Evolutionary conservation across 2,113 vertebrate species (phyloP), one percentile per base, ranked within the genome.

Genomic region (Pollimyrus isidori): DNA sequence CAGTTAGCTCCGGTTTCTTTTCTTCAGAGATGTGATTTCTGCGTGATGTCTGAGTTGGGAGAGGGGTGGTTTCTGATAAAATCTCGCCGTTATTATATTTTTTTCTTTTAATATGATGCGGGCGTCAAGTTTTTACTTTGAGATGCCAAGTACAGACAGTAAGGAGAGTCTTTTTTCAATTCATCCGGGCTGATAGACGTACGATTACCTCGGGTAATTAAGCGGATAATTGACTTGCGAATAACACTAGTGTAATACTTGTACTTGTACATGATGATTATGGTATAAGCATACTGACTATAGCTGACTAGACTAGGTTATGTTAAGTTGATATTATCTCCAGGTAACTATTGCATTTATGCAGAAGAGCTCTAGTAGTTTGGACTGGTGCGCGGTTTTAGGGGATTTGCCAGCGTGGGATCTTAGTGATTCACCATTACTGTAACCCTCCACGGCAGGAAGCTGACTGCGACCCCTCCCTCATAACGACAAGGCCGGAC

Each of bases 341-440:
- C n/a, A 26, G 26, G 10, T 69, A 65, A 65, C 10, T 26, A 11
- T 30, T 9, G 10, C 62, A 30, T 69, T 69, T 69, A 26, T 30
- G 10, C n/a, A 65, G 11, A 65, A 62, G 10, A 65, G n/a, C n/a
- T 26, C n/a, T 11, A 10, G 62, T n/a, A 65, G n/a, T 65, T 26
- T 26, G 7, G 62, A 26, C 62, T 65, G 62, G 23, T 26, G n/a
- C 9, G n/a, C 26, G 62, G 9, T 30, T 30, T 30, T 69, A 11
- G n/a, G 26, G 2, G 39, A 82, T 42, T 82, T 82, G 76, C 39
- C 39, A 19, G 19, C 76, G 19, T 82, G 49, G 23, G n/a, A 69
- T 26, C n/a, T 30, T 11, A 17, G 56, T 89, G 89, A 89, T 87
- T 89, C 89, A 89, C 30, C 13, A 15, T 86, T 86, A 69, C 83